Base-by-base conservation (phyloP, 2,797 vertebrate species). In the Chaenodraco wilsoni region DNA sequence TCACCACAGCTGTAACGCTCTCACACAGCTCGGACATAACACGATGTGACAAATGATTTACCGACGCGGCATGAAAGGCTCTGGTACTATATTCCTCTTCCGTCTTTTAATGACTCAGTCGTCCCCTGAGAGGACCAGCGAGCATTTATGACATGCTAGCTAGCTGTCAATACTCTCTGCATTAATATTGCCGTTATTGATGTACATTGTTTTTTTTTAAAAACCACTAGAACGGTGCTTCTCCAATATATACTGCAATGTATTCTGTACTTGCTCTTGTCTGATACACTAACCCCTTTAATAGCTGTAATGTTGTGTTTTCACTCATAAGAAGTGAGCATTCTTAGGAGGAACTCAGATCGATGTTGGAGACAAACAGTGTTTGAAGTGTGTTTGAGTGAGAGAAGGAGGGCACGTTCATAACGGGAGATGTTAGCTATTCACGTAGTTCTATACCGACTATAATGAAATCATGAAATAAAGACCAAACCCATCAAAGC, bases 1-100 rank as follows among this genome's bases (percentile, higher is more conserved):
- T 68, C 71, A 17, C 27, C 61, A 13, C 71, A 73, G 77, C 75
- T 74, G 71, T 64, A 41, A 44, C 40, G 49, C 73, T 45, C 49
- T 45, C 60, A 17, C 59, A 68, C 64, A 50, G 57, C 84, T 66
- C 50, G 55, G 43, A 45, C 69, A 56, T 81, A 71, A 81, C 81
- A 56, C 4, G 44, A 56, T 74, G 60, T 80, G 81, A 82, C 64
- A 84, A 64, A 72, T 81, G 65, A 79, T 78, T 76, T 79, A 71
- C 44, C 69, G 55, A 66, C 49, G 49, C 72, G 83, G 58, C 74
- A 69, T 67, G 62, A 71, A 66, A 75, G 74, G 56, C 37, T 67
- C 3, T 15, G 37, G 27, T 82, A 9, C 43, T 52, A 37, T 72
- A 3, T 65, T 74, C 61, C 68, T 63, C 45, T 54, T 1, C 33